These are phyloP conservation scores for Naso thynnoides DNA, from an alignment of 2,797 vertebrate species.

Conservation along the genomic window DNA sequence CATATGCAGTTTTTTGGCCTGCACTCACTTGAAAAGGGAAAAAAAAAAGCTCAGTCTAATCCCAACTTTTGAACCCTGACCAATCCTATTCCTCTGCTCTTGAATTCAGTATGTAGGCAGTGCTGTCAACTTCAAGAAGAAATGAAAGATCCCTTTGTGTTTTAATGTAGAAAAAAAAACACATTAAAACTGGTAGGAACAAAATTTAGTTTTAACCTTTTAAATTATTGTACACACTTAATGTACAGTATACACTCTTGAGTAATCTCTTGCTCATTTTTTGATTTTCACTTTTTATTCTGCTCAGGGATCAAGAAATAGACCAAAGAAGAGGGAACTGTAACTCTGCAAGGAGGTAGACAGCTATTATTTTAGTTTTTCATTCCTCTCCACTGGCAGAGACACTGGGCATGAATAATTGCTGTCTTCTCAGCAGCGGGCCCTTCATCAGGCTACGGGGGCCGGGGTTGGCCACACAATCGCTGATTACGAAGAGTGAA, in stretches of 20 bases:
- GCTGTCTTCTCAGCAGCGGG: conserved; percentile 69
- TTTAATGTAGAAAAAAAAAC: conserved; percentile 10
- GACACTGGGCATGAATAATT: conserved; percentile 82
- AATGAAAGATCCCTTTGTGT: conserved; percentile 28
- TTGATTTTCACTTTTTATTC: conserved; percentile 43
- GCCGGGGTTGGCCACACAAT: conserved; percentile 63
- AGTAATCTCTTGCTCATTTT: conserved; percentile 48
- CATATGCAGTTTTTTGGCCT: conserved; percentile 25
- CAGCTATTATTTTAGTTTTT: conserved; percentile 62
- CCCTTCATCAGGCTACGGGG: conserved; percentile 60
- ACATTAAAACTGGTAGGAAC: conserved; percentile 22
- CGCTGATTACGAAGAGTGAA: conserved; percentile 81
- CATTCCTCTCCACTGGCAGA: conserved; percentile 69
- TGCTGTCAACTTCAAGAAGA: conserved; percentile 39
- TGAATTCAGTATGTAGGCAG: conserved; percentile 29
- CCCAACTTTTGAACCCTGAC: conserved; percentile 53
- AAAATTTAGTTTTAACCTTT: neutral
- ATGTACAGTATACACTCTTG: conserved; percentile 25
- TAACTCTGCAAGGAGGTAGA: conserved; percentile 41
- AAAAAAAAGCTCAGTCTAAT: conserved; percentile 43
- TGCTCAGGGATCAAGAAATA: conserved; percentile 52
- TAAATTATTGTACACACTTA: conserved; percentile 16
- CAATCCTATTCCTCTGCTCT: conserved; percentile 35
- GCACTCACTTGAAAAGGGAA: conserved; percentile 30
- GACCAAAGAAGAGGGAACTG: conserved; percentile 53